Evolutionary conservation across 1,140 invertebrate genomes (phyloP).

Genomic region (Philaenus spumarius): DNA sequence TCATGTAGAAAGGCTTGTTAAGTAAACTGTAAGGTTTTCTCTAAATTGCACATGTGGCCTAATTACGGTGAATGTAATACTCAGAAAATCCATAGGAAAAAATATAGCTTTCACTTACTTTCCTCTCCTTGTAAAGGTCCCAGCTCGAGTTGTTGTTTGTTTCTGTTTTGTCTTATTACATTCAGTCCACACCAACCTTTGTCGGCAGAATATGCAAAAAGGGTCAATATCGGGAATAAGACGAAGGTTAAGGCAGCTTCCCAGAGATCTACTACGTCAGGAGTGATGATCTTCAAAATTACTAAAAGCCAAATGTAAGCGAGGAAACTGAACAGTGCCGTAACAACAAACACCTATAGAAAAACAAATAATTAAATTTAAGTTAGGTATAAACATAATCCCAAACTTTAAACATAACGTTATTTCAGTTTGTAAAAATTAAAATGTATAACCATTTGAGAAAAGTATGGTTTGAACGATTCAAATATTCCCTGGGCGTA

Average conservation of each 20-base stretch:
- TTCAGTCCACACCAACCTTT: slow-evolving; percentile 37
- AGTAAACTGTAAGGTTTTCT: too few relatives aligned
- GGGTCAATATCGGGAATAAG: slow-evolving; percentile 50
- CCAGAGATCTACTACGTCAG: slow-evolving; percentile 52
- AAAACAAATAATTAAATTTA: slow-evolving; percentile 11
- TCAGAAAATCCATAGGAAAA: too few relatives aligned
- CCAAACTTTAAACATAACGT: too few relatives aligned
- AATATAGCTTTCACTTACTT: too few relatives aligned
- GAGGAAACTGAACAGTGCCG: slow-evolving; percentile 49
- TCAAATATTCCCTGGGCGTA: too few relatives aligned
- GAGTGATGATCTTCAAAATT: slow-evolving; percentile 44
- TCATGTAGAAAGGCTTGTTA: too few relatives aligned
- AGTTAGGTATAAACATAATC: not conserved
- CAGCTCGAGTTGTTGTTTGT: slow-evolving; percentile 43
- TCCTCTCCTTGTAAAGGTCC: slow-evolving; percentile 33
- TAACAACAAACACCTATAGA: slow-evolving; percentile 49
- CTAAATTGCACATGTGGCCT: too few relatives aligned
- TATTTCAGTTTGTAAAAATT: too few relatives aligned
- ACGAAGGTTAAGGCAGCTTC: slow-evolving; percentile 54
- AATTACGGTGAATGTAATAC: too few relatives aligned
- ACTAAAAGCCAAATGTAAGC: slow-evolving; percentile 61
- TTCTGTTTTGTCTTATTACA: slow-evolving; percentile 22
- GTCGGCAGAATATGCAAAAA: slow-evolving; percentile 49
- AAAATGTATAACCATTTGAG: not conserved
- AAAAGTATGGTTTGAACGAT: too few relatives aligned